phyloP scores from a whole-genome alignment of 2,797 vertebrate genomes.

The Acanthopagrus latus region DNA sequence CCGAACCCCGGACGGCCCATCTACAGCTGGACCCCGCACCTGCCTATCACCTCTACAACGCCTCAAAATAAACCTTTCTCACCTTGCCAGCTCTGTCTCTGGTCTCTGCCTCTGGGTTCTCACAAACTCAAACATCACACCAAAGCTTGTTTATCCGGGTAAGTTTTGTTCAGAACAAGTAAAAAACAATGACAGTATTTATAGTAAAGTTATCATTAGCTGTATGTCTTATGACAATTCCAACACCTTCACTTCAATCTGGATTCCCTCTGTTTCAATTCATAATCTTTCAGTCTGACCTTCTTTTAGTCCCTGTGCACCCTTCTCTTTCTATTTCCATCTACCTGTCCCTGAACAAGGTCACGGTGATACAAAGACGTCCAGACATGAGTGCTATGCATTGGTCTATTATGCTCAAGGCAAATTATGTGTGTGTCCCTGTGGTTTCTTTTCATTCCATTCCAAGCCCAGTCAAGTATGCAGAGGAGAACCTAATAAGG shows the following conservation, averaged over 20 bases:
- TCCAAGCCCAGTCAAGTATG: constrained; percentile 43
- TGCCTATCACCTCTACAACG: no score
- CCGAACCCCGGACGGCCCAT: no score
- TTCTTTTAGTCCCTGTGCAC: neutral
- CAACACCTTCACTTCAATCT: no score
- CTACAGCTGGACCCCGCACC: no score
- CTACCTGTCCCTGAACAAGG: constrained; percentile 27
- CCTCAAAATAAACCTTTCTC: no score
- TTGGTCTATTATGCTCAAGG: constrained; percentile 68
- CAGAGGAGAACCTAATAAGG: constrained; percentile 10
- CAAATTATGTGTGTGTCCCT: constrained; percentile 52
- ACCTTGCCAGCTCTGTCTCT: no score
- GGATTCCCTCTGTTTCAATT: constrained; percentile 2
- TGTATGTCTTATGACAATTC: neutral
- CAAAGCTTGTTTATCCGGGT: neutral
- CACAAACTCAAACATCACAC: no score
- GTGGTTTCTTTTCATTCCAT: constrained; percentile 24
- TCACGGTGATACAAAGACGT: constrained; percentile 64
- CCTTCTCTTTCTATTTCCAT: neutral
- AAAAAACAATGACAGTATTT: neutral
- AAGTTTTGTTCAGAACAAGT: neutral
- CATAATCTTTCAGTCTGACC: neutral
- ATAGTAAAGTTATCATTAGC: neutral
- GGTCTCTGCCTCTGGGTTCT: no score
- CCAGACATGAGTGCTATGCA: constrained; percentile 30